A percentile compares a stretch with the other conserved stretches of the same genome.
Conservation (phyloP, 2,797 vertebrate genomes). For the Pitangus sulphuratus region DNA sequence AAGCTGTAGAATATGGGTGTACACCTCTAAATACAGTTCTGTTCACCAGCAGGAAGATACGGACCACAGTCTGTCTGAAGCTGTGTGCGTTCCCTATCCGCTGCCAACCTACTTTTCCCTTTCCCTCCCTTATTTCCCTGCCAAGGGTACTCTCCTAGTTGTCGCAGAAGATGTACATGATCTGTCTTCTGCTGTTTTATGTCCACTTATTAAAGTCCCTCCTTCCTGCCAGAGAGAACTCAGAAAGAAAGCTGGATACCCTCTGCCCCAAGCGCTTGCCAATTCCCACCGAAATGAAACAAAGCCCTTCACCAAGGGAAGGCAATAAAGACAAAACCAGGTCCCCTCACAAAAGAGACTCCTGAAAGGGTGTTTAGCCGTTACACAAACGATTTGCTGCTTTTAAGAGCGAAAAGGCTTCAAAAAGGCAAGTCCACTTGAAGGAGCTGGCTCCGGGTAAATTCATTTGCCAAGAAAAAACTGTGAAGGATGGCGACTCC, state of each 20-base stretch:
- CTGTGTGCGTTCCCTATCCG: neutral
- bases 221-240: constrained; percentile 15
- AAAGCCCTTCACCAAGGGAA: neutral
- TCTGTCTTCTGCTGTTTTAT: constrained; percentile 12
- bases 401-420: neutral
- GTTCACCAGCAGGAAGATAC: accelerated
- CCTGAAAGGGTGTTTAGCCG: neutral
- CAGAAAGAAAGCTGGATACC: neutral
- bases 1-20: neutral
- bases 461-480: neutral
- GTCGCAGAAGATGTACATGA: neutral
- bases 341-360: neutral
- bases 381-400: neutral
- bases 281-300: neutral
- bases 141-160: neutral
- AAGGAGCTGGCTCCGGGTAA: neutral
- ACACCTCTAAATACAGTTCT: accelerated
- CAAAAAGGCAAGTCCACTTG: neutral
- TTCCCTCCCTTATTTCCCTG: neutral
- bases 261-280: neutral
- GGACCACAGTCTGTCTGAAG: neutral
- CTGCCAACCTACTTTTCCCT: neutral
- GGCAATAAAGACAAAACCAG: neutral
- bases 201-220: neutral
- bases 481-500: neutral